Base-by-base conservation (phyloP, 2,113 vertebrate genomes). In the Siphamia tubifer region DNA sequence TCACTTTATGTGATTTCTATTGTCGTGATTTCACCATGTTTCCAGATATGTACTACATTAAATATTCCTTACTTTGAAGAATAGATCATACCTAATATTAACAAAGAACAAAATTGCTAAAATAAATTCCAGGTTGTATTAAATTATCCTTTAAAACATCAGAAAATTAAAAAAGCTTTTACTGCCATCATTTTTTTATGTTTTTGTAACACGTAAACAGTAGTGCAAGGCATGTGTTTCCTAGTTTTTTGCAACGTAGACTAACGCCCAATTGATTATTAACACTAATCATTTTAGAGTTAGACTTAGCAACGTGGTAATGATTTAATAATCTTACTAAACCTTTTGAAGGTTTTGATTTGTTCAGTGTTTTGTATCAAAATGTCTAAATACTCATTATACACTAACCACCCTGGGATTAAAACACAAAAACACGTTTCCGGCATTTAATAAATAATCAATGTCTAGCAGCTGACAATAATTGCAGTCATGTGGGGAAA, bases 291-390 rank as follows among this genome's bases (percentile, higher is more conserved):
- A 21, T 31, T 2, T 54, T 42, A 12, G 19, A 77, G 57, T 38
- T 56, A 60, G 27, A 4, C 16, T 58, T 32, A 38, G 0, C 54
- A 12, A 44, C 4, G 49, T 63, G 48, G 25, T 69, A 34, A 56
- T 39, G 25, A 57, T 27, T 68, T 17, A 43, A 63, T 52, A 36
- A 75, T 61, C 35, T 38, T 34, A 79, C 27, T 53, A 30, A 89
- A 82, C 70, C 75, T 73, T 74, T 42, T 42, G 24, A 70, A 28
- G 77, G 54, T 67, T 85, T 81, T 55, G 20, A 79, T 55, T 75
- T 74, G 53, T 87, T 67, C 19, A 8, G 34, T 76, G 82, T 81
- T 88, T 82, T 75, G 74, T 81, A 79, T 84, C 78, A 77, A 84
- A 83, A 87, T 85, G 75, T 87, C 48, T 53, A 68, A 70, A 77